Base-by-base conservation (phyloP, 2,113 vertebrate species). In the Salvelinus namaycush region DNA sequence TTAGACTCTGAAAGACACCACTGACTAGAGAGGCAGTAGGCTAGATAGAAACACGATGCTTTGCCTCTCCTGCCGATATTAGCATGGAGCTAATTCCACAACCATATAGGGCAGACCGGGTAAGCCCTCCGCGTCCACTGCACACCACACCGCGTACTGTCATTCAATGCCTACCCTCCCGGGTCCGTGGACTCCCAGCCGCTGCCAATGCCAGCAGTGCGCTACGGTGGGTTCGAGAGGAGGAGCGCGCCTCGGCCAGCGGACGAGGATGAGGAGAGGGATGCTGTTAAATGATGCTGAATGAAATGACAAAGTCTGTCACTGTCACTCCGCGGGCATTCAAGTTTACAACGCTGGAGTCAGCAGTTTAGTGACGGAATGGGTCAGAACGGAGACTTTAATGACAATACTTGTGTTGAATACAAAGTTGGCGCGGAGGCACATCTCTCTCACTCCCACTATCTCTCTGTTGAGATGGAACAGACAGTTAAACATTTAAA, bases 91-190 rank as follows among this genome's bases (percentile, higher is more conserved):
- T 96, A 88, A 95, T 96, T 95, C 94, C 94, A 95, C 90, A 93
- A 94, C 96, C 97, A 95, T 97, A 96, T 96, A 97, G 95, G 96
- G 96, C 94, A 95, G 94, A 92, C 84, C 91, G 87, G 77, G 83
- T 79, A 84, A 94, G 91, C 92, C 89, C 92, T 92, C 93, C 90
- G 93, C 9, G 39, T 11, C 39, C 39, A 44, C 39, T 44, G 39
- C 39, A 44, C 39, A 3, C 39, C 39, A 44, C 39, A 95, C 90
- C 92, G 67, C 71, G 2, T 72, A 48, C 90, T 94, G 94, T 94
- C 94, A 87, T 76, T 73, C 80, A 74, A 29, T 16, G 72, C 77
- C 18, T 11, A 69, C 74, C 78, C 66, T 71, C 79, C 57, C 76
- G 1, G 16, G 4, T 16, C 51, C 51, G 51, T 18, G 16, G 51